Percentiles rank a stretch among this genome's conserved stretches.
Evolutionary conservation across 2,113 vertebrate genomes (phyloP).

Genomic region (Motacilla alba): DNA sequence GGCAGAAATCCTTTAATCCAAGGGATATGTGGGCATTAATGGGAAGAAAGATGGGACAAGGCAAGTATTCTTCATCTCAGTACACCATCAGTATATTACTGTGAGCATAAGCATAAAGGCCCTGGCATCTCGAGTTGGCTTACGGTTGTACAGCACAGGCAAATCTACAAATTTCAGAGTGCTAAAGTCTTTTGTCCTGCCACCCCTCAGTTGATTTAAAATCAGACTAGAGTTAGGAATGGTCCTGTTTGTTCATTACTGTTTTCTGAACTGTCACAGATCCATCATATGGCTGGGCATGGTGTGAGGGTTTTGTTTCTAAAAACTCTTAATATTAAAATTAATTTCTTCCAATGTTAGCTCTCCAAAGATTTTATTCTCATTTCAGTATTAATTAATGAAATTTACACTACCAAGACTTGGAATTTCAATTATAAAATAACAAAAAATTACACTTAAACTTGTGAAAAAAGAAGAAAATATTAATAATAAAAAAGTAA

Average conservation of each 20-base stretch:
- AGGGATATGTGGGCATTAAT: background rate
- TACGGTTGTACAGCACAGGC: background rate
- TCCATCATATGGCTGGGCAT: rapidly evolving
- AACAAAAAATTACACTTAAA: background rate
- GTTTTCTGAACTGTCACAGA: background rate
- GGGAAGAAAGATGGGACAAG: background rate
- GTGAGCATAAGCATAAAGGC: background rate
- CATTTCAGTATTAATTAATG: background rate
- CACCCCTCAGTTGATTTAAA: background rate
- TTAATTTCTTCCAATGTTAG: background rate
- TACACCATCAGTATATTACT: background rate
- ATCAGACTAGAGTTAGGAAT: background rate
- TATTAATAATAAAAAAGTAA: background rate
- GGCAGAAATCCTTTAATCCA: background rate
- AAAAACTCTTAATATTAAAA: background rate
- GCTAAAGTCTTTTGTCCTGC: background rate
- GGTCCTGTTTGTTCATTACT: background rate
- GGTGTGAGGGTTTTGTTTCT: rapidly evolving
- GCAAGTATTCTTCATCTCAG: background rate
- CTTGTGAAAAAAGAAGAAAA: background rate
- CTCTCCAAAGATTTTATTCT: background rate
- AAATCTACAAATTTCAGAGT: background rate
- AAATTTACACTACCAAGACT: background rate
- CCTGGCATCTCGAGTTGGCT: rapidly evolving
- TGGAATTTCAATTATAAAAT: background rate